phyloP scores from a whole-genome alignment of 2,888 invertebrate species.

The Ennomos quercinarius region DNA sequence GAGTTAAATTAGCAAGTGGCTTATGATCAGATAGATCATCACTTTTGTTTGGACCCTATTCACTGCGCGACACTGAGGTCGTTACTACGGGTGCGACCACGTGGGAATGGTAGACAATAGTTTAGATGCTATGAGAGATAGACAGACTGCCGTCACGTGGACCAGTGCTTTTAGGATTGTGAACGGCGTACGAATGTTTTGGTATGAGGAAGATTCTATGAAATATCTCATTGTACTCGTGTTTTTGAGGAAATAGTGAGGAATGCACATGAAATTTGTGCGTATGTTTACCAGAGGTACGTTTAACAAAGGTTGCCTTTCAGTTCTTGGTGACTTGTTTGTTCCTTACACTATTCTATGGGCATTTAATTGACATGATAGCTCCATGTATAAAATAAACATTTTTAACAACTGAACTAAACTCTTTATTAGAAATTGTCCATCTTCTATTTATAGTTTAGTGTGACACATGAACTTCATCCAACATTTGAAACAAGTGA shows the following conservation, averaged over 20 bases:
- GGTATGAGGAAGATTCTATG: background rate
- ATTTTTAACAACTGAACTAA: no score
- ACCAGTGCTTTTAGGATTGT: slow-evolving; percentile 3
- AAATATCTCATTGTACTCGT: background rate
- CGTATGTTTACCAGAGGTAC: no score
- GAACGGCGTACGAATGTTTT: background rate
- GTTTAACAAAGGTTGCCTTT: no score
- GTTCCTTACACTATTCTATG: no score
- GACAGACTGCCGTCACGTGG: slow-evolving; percentile 33
- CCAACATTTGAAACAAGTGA: slow-evolving; percentile 12
- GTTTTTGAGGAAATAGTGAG: no score
- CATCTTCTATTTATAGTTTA: no score
- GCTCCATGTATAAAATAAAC: no score
- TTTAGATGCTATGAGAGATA: slow-evolving; percentile 43
- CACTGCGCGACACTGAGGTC: slow-evolving; percentile 49
- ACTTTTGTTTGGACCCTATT: background rate
- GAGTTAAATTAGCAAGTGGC: no score
- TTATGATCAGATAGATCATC: no score
- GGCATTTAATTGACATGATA: no score
- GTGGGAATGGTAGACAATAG: slow-evolving; percentile 70
- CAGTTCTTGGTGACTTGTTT: no score
- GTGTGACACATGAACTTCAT: background rate
- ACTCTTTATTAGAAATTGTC: background rate
- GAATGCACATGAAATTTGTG: no score
- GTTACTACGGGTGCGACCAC: slow-evolving; percentile 62